Percentiles rank a stretch among this genome's conserved stretches.
Evolutionary conservation across 2,113 vertebrate species (phyloP).

Genomic region (Apistogramma diplotaenia): DNA sequence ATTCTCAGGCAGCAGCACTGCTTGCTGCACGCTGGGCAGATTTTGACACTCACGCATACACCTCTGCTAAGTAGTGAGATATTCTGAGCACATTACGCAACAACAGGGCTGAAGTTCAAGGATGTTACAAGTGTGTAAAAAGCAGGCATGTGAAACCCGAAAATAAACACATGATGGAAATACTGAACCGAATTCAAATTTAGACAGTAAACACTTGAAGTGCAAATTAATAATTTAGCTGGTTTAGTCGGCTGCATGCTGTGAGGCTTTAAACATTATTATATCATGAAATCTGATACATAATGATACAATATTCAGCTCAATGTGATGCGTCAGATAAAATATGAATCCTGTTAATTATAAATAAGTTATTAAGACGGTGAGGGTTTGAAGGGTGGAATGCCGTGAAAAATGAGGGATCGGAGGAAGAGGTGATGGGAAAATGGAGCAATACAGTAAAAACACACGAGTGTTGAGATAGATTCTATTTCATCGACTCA

Average conservation of each 20-base stretch:
- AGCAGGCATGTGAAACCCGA: background rate
- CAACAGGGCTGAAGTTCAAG: constrained; percentile 42
- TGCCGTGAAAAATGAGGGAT: background rate
- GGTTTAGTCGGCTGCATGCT: background rate
- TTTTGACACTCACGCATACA: constrained; percentile 34
- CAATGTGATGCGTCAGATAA: background rate
- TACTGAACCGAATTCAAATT: background rate
- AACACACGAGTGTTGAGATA: constrained; percentile 30
- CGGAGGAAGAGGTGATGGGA: background rate
- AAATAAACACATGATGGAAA: constrained; percentile 11
- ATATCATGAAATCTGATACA: background rate
- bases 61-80: constrained; percentile 33
- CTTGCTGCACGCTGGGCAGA: constrained; percentile 3
- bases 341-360: background rate
- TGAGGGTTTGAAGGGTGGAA: background rate
- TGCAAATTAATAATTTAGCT: background rate
- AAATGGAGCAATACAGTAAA: background rate
- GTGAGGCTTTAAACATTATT: background rate
- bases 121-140: constrained; percentile 20
- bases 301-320: background rate
- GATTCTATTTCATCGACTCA: constrained; percentile 69
- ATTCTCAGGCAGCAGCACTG: constrained; percentile 5
- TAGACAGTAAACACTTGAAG: background rate
- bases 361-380: background rate
- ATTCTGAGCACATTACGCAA: constrained; percentile 56